Base-by-base conservation (phyloP, 64 coral and sea anemone genomes). In the Cladopsammia gracilis region DNA sequence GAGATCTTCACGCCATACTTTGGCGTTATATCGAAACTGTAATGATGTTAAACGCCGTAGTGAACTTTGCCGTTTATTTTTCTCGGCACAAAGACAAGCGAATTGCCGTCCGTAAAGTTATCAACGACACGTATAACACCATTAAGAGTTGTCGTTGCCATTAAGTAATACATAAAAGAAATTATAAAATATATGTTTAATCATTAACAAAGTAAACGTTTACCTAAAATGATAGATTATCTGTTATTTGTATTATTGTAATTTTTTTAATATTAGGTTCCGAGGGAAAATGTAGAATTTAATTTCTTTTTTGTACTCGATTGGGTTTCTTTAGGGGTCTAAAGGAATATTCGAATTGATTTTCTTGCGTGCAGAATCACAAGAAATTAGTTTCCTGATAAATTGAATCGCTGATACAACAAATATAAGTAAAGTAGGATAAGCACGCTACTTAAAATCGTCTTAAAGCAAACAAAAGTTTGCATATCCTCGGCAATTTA, bases 1-100 rank as follows among this genome's bases (percentile, higher is more conserved):
- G 0, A 49, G 19, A 7, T 7, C 62, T 84, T n/a, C 80, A 67
- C n/a, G 20, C 62, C 20, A 50, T 84, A 84, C 43, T 84, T 12
- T 84, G 80, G 80, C 80, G 80, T 22, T 84, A 24, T 11, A 84
- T 84, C 12, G 80, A 84, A 50, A 67, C 62, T 49, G 46, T 84
- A 6, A 84, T 84, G 80, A 84, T 84, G 80, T 50, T 84, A 12
- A 84, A 84, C 80, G 42, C 80, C 15, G 61, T 84, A 5, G 4
- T 84, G 18, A 67, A 84, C 18, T 84, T 84, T 24, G 2, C 62
- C 23, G 62, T 84, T 46, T 84, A 84, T 68, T 84, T 84, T 66
- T 18, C 18, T 22, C 80, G 80, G 34, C 80, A 84, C 44, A 67
- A 47, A 48, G 80, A 84, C 0, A 66, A 84, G 62, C 80, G 80